Conservation (phyloP, 1,140 invertebrate genomes). For the Rhopalosiphum padi region DNA sequence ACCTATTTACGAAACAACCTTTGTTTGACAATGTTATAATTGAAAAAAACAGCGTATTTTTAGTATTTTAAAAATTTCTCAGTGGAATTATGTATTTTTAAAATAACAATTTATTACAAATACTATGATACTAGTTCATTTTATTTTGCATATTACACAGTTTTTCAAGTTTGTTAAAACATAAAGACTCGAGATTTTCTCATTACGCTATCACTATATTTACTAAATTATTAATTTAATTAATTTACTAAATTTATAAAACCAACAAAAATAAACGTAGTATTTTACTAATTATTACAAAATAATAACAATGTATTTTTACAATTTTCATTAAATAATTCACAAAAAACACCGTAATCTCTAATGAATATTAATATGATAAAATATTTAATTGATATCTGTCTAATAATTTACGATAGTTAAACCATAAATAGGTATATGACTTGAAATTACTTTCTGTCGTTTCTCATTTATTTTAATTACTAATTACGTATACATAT, state of each 20-base stretch:
- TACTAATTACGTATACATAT: too few species aligned
- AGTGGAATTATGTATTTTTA: too few species aligned
- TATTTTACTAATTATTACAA: not conserved
- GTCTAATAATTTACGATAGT: too few species aligned
- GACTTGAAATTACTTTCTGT: too few species aligned
- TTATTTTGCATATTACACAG: not conserved
- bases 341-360: not conserved
- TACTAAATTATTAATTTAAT: too few species aligned
- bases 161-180: not conserved
- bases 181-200: not conserved
- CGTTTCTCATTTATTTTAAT: too few species aligned
- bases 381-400: not conserved
- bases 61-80: not conserved
- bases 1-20: not conserved
- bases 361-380: not conserved
- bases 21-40: not conserved
- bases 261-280: not conserved
- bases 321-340: not conserved
- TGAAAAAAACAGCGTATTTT: not conserved
- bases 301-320: not conserved
- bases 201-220: too few species aligned
- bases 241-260: too few species aligned
- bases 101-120: too few species aligned
- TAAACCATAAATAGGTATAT: not conserved
- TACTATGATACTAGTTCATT: not conserved